Evolutionary conservation across 2,113 vertebrate species (phyloP).

Genomic region (human (Homo sapiens)): DNA sequence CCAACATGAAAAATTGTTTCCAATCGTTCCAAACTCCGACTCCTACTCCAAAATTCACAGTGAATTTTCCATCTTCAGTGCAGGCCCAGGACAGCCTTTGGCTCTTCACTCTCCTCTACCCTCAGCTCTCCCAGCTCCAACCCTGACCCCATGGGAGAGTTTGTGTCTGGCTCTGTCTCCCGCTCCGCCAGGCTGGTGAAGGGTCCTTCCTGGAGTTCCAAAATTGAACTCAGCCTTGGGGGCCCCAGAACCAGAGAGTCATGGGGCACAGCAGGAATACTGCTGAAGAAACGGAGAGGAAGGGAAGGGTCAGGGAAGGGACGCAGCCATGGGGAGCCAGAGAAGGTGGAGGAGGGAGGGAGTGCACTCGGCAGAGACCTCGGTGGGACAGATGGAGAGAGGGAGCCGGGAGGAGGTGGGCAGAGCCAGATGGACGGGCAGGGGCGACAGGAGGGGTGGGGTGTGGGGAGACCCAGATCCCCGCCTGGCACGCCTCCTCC

Average conservation of each 20-base stretch:
- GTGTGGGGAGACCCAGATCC: slow-evolving; percentile 17
- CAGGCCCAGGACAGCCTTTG: background rate
- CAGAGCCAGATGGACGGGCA: slow-evolving; percentile 58
- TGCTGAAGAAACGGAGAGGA: background rate
- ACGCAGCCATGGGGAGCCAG: background rate
- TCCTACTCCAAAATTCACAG: background rate
- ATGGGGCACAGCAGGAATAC: background rate
- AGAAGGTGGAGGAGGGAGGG: slow-evolving; percentile 34
- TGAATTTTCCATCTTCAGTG: background rate
- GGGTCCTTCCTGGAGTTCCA: background rate
- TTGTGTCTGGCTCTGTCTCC: background rate
- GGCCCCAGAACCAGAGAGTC: too few relatives aligned
- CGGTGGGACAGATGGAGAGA: slow-evolving; percentile 66
- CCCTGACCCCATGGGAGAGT: background rate
- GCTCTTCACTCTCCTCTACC: background rate
- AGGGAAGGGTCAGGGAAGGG: background rate
- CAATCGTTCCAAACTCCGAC: background rate
- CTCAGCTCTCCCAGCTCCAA: background rate
- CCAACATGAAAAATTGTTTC: background rate
- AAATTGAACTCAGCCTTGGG: background rate
- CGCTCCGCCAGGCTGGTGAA: background rate
- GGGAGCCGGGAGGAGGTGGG: slow-evolving; percentile 63
- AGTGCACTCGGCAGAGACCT: slow-evolving; percentile 47
- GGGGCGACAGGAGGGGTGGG: background rate
- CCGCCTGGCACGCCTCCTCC: background rate